Conservation (phyloP, 2,113 vertebrate species). For the Lophochroa leadbeateri region DNA sequence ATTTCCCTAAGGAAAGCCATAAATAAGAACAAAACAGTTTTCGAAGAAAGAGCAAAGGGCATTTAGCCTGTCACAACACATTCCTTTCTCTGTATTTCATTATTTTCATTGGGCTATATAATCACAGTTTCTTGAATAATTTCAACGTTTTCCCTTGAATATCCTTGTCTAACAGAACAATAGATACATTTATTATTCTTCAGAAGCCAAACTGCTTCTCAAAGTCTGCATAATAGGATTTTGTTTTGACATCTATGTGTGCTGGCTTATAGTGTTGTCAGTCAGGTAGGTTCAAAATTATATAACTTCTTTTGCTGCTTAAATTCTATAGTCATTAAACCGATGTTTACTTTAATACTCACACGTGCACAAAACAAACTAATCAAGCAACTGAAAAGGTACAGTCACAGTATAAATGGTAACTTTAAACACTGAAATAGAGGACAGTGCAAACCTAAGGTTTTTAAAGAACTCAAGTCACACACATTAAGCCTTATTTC, state of each 20-base stretch:
- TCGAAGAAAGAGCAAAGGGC: conserved; percentile 5
- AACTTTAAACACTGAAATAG: neutral
- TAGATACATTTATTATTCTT: neutral
- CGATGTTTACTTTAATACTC: neutral
- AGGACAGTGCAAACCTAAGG: neutral
- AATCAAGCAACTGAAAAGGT: neutral
- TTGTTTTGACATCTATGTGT: neutral
- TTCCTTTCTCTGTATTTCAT: conserved; percentile 16
- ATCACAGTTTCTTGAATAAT: neutral
- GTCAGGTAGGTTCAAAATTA: neutral
- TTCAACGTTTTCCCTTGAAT: conserved; percentile 6
- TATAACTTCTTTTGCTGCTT: neutral
- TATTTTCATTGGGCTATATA: neutral
- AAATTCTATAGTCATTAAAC: neutral
- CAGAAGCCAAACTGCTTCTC: neutral
- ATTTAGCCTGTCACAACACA: conserved; percentile 48
- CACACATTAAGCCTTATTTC: fast-evolving
- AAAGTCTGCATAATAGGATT: neutral
- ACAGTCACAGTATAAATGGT: neutral
- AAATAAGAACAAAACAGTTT: conserved; percentile 42
- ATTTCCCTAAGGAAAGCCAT: conserved; percentile 25
- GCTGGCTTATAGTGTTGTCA: neutral
- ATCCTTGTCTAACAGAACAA: conserved; percentile 7
- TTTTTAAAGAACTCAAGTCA: neutral
- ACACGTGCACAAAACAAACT: neutral